Base-by-base conservation (phyloP, 2,113 vertebrate genomes). In the Alectura lathami region DNA sequence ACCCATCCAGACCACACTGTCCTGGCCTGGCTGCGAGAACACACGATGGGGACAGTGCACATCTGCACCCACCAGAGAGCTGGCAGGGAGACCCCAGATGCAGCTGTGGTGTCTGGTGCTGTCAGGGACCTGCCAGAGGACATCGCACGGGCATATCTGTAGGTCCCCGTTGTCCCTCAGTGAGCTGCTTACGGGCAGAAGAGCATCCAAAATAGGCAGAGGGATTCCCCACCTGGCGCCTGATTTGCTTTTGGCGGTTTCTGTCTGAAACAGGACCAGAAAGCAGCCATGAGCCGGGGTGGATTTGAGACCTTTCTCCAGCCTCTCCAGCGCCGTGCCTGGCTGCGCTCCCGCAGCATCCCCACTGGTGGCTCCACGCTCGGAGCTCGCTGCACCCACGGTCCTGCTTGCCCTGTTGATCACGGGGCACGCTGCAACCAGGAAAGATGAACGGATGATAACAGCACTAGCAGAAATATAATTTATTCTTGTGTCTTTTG, bases 81-180 rank as follows among this genome's bases (percentile, higher is more conserved):
- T n/a, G 54, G 32, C 0, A 0, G 22, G 11, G 59, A 90, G 23
- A 43, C 0, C 0, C 17, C 0, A 0, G 34, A 48, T 0, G 0
- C 1, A 4, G n/a, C 67, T 24, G 11, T 5, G 1, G 34, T 3
- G 53, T 5, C 45, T 0, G 2, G 6, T 60, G 38, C 47, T 1
- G 0, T 30, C 2, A 1, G 53, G 70, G 36, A 20, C 16, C 54
- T 3, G 1, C 53, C 0, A 4, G 32, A 72, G 43, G 30, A 47
- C 56, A 5, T 10, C 1, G 0, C 67, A 30, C 48, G 54, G 73
- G 51, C 2, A 0, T 57, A 77, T 66, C 74, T 83, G 51, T 59
- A 89, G 87, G 83, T 74, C 70, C 14, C 56, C 40, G 27, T 24
- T 63, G 43, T 63, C 74, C 75, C 84, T 34, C 0, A 0, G 30